A percentile compares a stretch with the other conserved stretches of the same genome.
Evolutionary conservation across 1,140 invertebrate genomes (phyloP).

Genomic region (Araneus ventricosus): DNA sequence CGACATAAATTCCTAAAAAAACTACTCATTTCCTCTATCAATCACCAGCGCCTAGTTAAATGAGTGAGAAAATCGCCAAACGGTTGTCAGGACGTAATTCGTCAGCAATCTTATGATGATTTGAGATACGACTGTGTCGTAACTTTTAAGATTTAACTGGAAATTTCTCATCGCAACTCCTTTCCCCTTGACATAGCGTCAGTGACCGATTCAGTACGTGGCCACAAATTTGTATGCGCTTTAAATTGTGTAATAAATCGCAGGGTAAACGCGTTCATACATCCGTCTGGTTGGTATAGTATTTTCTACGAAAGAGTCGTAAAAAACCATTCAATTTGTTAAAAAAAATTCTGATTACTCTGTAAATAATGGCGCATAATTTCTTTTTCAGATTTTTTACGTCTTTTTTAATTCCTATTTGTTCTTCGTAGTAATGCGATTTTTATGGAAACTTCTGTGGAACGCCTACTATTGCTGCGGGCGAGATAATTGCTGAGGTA

Average conservation of each 20-base stretch:
- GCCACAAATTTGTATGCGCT: background rate
- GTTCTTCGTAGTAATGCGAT: no score
- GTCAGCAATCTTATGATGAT: constrained; percentile 32
- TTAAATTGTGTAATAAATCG: constrained; percentile 9
- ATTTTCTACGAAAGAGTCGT: no score
- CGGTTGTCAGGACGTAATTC: constrained; percentile 40
- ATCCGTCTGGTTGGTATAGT: background rate
- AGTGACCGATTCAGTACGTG: background rate
- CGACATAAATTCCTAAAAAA: constrained; percentile 42
- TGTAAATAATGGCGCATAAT: no score
- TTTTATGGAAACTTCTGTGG: no score
- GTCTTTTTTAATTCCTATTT: no score
- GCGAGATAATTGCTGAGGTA: no score
- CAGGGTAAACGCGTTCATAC: background rate
- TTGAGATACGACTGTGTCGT: constrained; percentile 48
- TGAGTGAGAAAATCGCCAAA: constrained; percentile 25
- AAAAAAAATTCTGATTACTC: no score
- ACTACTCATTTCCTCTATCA: constrained; percentile 29
- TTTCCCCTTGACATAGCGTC: background rate
- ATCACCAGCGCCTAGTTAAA: constrained; percentile 10
- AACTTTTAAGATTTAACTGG: constrained; percentile 55
- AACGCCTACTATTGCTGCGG: no score
- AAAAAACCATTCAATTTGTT: no score
- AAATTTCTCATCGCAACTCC: background rate
- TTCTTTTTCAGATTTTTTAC: no score